Percentiles rank a stretch among this genome's conserved stretches.
Conservation (phyloP, 37 sponge, comb jelly and placozoan species). For the Mnemiopsis leidyi region DNA sequence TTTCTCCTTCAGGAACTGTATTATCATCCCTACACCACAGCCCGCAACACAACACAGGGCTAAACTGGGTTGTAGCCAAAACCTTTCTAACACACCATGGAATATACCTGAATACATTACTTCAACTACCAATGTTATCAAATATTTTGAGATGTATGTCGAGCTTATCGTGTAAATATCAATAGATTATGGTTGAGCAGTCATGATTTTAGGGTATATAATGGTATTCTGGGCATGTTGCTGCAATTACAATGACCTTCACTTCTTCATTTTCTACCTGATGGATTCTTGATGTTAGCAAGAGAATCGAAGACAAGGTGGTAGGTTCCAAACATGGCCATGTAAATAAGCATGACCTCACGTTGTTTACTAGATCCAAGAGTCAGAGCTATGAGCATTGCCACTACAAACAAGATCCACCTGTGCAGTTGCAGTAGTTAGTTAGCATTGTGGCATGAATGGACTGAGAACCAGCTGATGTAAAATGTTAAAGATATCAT, state of each 20-base stretch:
- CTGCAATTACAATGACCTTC: too few species aligned
- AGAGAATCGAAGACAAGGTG: conserved; percentile 49
- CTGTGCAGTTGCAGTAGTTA: not conserved
- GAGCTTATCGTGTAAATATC: not conserved
- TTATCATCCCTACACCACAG: not conserved
- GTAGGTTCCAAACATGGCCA: conserved; percentile 25
- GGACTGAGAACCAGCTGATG: too few species aligned
- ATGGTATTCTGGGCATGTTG: too few species aligned
- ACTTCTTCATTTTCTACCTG: not conserved
- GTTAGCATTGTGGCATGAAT: too few species aligned
- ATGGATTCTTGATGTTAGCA: conserved; percentile 56
- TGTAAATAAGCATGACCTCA: conserved; percentile 5
- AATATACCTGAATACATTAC: conserved; percentile 43
- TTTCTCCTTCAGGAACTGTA: not conserved
- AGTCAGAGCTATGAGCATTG: not conserved
- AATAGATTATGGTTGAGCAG: too few species aligned
- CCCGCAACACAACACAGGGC: not conserved
- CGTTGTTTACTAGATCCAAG: not conserved
- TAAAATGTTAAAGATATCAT: too few species aligned
- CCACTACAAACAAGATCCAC: conserved; percentile 36
- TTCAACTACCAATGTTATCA: too few species aligned
- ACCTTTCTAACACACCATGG: conserved; percentile 60
- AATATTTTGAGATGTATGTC: not conserved
- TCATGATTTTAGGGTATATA: too few species aligned
- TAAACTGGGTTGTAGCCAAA: conserved; percentile 59